Evolutionary conservation across 2,113 vertebrate species (phyloP), one percentile per base, ranked within the genome.

Genomic region (Ceyx cyanopectus): DNA sequence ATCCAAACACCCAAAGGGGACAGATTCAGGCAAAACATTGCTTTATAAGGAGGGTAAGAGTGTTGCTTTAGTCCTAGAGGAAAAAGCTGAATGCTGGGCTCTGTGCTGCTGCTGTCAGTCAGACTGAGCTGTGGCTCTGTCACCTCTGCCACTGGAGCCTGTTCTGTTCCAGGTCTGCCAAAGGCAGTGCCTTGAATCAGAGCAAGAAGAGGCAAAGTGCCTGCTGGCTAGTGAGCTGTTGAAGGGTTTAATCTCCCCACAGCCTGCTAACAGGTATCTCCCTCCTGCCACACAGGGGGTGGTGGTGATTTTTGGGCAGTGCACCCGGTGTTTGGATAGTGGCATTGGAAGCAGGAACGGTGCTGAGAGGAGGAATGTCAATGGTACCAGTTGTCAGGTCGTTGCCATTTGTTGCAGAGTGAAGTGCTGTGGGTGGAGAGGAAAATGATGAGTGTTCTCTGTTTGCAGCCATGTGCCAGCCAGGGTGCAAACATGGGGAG

Each of bases 401-500:
- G 0, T 81, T 88, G 65, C 26, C 12, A 9, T 72, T 83, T 66
- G 7, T 90, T 94, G 85, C n/a, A n/a, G 69, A 87, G 21, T 74
- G 58, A 72, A 90, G 37, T 3, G 1, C 34, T 56, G 60, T 82
- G 63, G 27, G 53, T 45, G 34, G 58, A 90, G 32, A 9, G 32
- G 37, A 90, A 50, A 61, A 89, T 54, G 21, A 61, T 4, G 22
- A 50, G 1, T 61, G 5, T 90, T 90, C 69, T 96, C n/a, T 97
- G 4, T 96, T 94, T 81, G 69, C 98, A 99, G 99, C 99, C 85
- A 87, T 99, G 56, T 99, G 99, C 88, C 99, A 99, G 65, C 98
- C 98, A 30, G 98, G 98, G 81, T 99, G 99, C 87, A 99, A 99
- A 92, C 98, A 99, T 0, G 99, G 99, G 12, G 99, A 99, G 86